These are phyloP conservation scores for Percopsis transmontana DNA, from an alignment of 2,113 vertebrate species.

Conservation along the genomic window DNA sequence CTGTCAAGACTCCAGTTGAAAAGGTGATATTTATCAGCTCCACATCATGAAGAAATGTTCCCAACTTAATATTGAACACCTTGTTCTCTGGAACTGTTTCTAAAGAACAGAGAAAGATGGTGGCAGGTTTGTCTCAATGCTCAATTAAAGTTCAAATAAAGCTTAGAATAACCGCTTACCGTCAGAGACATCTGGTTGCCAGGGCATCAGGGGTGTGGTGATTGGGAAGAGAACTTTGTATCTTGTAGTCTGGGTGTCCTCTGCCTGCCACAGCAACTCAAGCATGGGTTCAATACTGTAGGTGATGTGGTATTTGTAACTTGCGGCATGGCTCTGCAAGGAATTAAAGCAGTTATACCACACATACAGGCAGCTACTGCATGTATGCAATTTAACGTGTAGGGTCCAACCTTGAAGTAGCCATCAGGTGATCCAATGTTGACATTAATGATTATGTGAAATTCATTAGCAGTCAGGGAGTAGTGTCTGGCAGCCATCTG, in stretches of 20 bases:
- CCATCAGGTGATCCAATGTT: constrained; percentile 82
- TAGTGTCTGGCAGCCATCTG: constrained; percentile 75
- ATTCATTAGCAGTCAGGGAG: constrained; percentile 54
- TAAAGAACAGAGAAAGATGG: constrained; percentile 19
- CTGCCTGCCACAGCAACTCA: constrained; percentile 69
- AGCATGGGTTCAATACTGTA: constrained; percentile 77
- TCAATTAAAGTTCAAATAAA: fast-evolving
- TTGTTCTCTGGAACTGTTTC: constrained; percentile 55
- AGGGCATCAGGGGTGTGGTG: constrained; percentile 67
- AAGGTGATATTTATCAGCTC: constrained; percentile 78
- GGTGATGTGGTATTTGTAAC: constrained; percentile 67
- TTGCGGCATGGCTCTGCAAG: constrained; percentile 74
- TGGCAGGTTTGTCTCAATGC: background rate
- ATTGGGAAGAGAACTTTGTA: constrained; percentile 77
- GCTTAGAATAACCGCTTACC: constrained; percentile 45
- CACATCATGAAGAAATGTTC: constrained; percentile 80
- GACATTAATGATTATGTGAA: constrained; percentile 71
- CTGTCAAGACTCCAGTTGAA: constrained; percentile 51
- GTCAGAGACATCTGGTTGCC: constrained; percentile 31
- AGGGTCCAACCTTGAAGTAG: constrained; percentile 79
- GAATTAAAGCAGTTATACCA: constrained; percentile 29
- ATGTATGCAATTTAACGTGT: background rate
- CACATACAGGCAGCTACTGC: background rate
- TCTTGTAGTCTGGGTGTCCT: constrained; percentile 45
- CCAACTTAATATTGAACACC: constrained; percentile 72